Conservation (phyloP, 2,113 vertebrate genomes). For the Alexandromys fortis region DNA sequence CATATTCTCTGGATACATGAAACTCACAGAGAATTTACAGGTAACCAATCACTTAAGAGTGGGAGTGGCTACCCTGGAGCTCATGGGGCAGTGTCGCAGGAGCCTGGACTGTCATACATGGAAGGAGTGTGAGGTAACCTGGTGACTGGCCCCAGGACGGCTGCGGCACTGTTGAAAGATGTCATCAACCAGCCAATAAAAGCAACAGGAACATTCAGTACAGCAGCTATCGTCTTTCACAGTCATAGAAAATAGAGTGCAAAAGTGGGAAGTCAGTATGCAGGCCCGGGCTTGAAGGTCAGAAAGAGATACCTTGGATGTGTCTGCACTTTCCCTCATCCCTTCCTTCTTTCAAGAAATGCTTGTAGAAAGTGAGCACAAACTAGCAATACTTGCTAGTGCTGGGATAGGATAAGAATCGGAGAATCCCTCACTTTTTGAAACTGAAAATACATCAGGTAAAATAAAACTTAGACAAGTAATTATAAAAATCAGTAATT, state of each 20-base stretch:
- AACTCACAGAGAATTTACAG: not conserved
- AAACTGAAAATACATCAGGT: not conserved
- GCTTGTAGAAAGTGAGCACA: not conserved
- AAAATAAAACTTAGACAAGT: slow-evolving; percentile 5
- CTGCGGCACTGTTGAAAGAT: not conserved
- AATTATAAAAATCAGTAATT: slow-evolving; percentile 20
- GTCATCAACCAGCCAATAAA: not conserved
- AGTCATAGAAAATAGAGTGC: not conserved
- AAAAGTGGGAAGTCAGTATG: not conserved
- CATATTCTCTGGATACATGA: not conserved
- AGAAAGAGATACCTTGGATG: not conserved
- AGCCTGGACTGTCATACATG: not conserved
- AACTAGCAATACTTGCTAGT: not conserved
- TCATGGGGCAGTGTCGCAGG: not conserved
- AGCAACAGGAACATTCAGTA: not conserved
- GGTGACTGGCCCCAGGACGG: not conserved
- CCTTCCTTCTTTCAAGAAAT: not conserved
- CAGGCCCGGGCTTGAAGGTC: not conserved
- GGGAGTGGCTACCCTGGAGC: not conserved
- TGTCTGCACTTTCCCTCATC: not conserved
- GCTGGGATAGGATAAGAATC: not conserved
- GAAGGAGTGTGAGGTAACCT: too few species aligned
- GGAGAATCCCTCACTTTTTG: not conserved
- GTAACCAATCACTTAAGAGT: not conserved
- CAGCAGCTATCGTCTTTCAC: not conserved